phyloP scores from a whole-genome alignment of 2,888 invertebrate species.

The Pegoplata infirma region DNA sequence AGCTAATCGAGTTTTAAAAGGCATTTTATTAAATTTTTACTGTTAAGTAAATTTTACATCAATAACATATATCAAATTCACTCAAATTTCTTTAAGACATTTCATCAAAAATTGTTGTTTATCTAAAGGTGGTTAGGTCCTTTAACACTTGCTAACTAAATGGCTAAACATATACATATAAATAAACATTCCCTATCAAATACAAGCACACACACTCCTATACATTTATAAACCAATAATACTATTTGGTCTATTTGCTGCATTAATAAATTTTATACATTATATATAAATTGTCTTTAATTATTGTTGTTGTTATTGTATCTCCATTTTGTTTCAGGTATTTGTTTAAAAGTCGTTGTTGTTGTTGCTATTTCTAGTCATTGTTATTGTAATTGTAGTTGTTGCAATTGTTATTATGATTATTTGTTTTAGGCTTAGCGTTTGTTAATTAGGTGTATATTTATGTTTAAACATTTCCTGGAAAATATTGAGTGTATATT shows the following conservation, averaged over 20 bases:
- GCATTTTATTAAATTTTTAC: too few relatives aligned
- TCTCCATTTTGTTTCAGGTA: neutral
- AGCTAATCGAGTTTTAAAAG: too few relatives aligned
- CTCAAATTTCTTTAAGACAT: neutral
- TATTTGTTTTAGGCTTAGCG: constrained; percentile 49
- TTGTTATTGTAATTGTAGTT: neutral
- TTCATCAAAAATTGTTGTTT: too few relatives aligned
- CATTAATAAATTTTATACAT: constrained; percentile 54
- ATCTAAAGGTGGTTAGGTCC: too few relatives aligned
- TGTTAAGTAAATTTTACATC: too few relatives aligned
- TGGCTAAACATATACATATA: neutral
- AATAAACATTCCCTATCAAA: neutral
- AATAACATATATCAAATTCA: too few relatives aligned
- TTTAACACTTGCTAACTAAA: too few relatives aligned
- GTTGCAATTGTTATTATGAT: constrained; percentile 46
- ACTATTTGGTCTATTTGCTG: constrained; percentile 39
- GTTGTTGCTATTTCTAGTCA: neutral
- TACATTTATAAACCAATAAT: neutral
- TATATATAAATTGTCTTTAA: constrained; percentile 57
- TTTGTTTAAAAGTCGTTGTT: constrained; percentile 14
- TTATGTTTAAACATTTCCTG: constrained; percentile 36
- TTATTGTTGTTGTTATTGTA: constrained; percentile 30
- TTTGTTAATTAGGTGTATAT: constrained; percentile 57
- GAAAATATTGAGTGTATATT: too few relatives aligned
- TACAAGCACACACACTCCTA: neutral